phyloP scores from a whole-genome alignment of 2,888 invertebrate species.

The Clistopyga incitator region DNA sequence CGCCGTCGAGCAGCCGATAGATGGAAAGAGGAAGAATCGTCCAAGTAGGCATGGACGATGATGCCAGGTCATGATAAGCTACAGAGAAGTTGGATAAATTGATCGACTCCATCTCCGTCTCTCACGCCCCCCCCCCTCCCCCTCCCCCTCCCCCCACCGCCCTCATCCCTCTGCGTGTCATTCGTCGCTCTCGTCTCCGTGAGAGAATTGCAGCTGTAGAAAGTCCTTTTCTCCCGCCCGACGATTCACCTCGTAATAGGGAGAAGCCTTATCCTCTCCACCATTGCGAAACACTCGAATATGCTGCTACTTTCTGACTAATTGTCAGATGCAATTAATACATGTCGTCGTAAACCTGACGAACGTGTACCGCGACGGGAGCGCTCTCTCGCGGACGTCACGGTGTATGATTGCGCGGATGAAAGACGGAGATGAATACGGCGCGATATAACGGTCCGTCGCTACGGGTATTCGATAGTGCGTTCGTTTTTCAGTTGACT shows the following conservation, averaged over 20 bases:
- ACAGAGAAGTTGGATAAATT: constrained; percentile 56
- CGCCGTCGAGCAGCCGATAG: constrained; percentile 2
- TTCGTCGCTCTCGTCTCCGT: constrained; percentile 39
- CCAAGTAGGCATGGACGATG: constrained; percentile 42
- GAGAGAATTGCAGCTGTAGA: constrained; percentile 9
- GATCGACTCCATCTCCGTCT: constrained; percentile 42
- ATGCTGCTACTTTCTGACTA: constrained; percentile 27
- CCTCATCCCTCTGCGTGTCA: constrained; percentile 26
- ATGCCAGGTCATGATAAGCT: constrained; percentile 58
- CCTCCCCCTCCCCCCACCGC: too few species aligned
- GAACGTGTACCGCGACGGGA: constrained; percentile 8
- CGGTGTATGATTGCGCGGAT: constrained; percentile 15
- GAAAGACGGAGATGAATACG: constrained; percentile 47
- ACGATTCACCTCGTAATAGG: constrained; percentile 33
- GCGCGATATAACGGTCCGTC: constrained; percentile 54
- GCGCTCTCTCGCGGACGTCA: not conserved
- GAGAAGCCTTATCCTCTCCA: constrained; percentile 1
- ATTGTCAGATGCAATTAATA: constrained; percentile 55
- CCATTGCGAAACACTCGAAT: not conserved
- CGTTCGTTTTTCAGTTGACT: not conserved
- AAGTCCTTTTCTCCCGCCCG: constrained; percentile 57
- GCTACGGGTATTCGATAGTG: constrained; percentile 22
- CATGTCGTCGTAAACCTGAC: constrained; percentile 46
- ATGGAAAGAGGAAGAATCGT: constrained; percentile 37
- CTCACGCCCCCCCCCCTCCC: constrained; percentile 19